Evolutionary conservation across 2,113 vertebrate species (phyloP), one percentile per base, ranked within the genome.

Genomic region (Ptilorrhoa leucosticta): DNA sequence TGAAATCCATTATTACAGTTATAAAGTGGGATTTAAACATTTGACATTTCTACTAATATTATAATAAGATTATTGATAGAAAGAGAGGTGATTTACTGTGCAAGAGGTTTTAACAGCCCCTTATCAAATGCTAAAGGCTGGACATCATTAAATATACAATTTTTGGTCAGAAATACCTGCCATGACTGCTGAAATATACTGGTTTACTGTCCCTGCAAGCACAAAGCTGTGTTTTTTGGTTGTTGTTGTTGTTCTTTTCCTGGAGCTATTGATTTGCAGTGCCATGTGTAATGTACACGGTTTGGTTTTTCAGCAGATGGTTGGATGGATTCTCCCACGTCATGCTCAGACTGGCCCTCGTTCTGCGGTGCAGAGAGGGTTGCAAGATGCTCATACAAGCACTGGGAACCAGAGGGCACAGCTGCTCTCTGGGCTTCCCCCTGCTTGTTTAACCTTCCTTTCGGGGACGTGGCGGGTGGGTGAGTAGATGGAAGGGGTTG

Each of bases 1-100:
- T 97, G 84, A 95, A 93, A 92, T 83, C 75, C 64, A 95, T 96
- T 97, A 96, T 90, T 94, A 82, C 27, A 81, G 84, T 53, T 88
- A 94, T 96, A 96, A 95, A 97, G 50, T 68, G 27, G 61, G 40
- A 72, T 92, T 93, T 93, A 91, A 94, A 92, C 65, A 90, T 96
- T 77, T 89, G 94, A 70, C 84, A 88, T 96, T 95, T 90, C 86
- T 84, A 86, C 24, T 76, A 54, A 83, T 94, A 95, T 97, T 94
- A 57, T 87, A 96, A 79, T 81, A 95, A 96, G 82, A 83, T 96
- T 95, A 96, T 91, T 93, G 91, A 94, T 77, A 76, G 69, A 35
- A 84, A 86, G 50, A 91, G 44, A 63, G 14, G 39, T 95, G 86
- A 97, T 96, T 96, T 95, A 91, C 31, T 85, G 42, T 79, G 92